A percentile compares a stretch with the other conserved stretches of the same genome.
Evolutionary conservation across 2,888 invertebrate species (phyloP).

Genomic region (Dynastes maya): DNA sequence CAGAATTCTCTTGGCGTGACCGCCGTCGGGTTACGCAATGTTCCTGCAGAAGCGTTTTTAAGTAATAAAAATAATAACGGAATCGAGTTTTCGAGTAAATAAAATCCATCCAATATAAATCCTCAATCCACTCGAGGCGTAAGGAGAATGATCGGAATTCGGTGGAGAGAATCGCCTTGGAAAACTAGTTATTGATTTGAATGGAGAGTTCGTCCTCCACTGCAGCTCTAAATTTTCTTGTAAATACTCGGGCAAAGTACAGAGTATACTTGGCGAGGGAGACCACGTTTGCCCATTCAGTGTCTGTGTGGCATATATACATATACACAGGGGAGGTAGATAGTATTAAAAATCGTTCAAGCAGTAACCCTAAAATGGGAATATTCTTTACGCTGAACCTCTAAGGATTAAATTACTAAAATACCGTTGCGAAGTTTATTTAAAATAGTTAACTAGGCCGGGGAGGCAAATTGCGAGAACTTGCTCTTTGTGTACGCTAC

Average conservation of each 20-base stretch:
- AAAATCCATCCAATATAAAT: not conserved
- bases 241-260: constrained; percentile 5
- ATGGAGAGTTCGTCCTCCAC: not conserved
- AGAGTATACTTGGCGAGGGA: too few relatives aligned
- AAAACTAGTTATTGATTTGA: constrained; percentile 22
- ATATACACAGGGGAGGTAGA: too few relatives aligned
- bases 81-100: not conserved
- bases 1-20: too few relatives aligned
- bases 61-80: not conserved
- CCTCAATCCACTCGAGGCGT: not conserved
- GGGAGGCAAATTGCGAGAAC: not conserved
- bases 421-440: constrained; percentile 23
- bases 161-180: not conserved
- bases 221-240: constrained; percentile 7
- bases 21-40: too few relatives aligned
- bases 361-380: not conserved
- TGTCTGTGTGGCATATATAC: not conserved
- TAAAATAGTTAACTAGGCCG: constrained; percentile 14
- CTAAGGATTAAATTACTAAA: constrained; percentile 22
- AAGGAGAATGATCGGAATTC: constrained; percentile 2
- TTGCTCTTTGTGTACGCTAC: constrained; percentile 1
- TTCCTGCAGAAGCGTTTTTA: not conserved
- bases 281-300: not conserved
- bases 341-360: constrained; percentile 24
- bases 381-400: constrained; percentile 7